Evolutionary conservation across 1,140 invertebrate species (phyloP).

Genomic region (Triops longicaudatus): DNA sequence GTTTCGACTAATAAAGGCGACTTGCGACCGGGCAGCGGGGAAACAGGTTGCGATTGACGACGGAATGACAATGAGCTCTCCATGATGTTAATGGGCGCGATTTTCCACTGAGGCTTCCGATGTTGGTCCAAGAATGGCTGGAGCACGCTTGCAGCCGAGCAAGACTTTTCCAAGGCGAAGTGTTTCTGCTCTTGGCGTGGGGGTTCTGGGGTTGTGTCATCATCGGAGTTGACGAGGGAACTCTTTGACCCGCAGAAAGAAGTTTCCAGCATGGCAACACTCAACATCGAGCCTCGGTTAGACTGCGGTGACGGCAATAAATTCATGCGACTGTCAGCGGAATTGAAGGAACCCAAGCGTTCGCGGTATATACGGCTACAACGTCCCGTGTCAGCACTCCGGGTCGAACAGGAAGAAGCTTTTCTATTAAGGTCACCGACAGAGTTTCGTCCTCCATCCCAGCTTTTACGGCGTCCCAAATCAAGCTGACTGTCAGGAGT

Average conservation of each 20-base stretch:
- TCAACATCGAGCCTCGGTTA: not conserved
- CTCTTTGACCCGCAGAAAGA: constrained; percentile 28
- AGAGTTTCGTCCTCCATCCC: not conserved
- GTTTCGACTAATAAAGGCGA: constrained; percentile 28
- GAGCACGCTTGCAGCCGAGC: not conserved
- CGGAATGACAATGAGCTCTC: constrained; percentile 22
- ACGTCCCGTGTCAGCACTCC: not conserved
- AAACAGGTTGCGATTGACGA: constrained; percentile 30
- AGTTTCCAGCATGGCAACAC: constrained; percentile 28
- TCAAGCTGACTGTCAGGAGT: not conserved
- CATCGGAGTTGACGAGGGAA: not conserved
- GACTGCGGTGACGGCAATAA: not conserved
- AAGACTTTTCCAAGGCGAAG: constrained; percentile 14
- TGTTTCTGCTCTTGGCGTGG: not conserved
- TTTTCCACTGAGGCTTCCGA: constrained; percentile 16
- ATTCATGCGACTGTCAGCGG: constrained; percentile 10
- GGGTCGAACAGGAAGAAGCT: not conserved
- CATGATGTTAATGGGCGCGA: constrained; percentile 13
- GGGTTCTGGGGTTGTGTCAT: not conserved
- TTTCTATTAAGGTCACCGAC: not conserved
- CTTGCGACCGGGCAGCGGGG: constrained; percentile 22
- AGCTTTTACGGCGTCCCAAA: not conserved
- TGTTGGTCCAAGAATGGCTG: constrained; percentile 8
- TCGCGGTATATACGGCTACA: not conserved
- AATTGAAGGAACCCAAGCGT: constrained; percentile 5